phyloP scores from a whole-genome alignment of 2,113 vertebrate genomes.

The Lepus timidus region DNA sequence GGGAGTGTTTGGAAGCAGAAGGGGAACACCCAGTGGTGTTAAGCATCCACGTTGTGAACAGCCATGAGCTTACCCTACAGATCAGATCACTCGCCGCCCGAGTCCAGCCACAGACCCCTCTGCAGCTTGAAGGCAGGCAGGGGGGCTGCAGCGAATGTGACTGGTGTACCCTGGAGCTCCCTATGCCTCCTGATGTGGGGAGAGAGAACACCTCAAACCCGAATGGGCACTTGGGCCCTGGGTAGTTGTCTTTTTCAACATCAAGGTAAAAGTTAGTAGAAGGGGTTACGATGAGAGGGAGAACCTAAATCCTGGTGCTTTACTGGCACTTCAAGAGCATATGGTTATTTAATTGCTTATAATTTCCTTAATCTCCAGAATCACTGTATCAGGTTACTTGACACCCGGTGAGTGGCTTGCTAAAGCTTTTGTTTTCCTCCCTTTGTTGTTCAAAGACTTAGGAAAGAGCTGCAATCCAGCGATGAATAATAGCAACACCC shows the following conservation, averaged over 20 bases:
- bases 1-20: background rate
- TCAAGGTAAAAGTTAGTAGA: conserved; percentile 46
- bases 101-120: conserved; percentile 32
- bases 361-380: conserved; percentile 72
- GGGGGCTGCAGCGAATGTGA: background rate
- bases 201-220: conserved; percentile 7
- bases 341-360: conserved; percentile 59
- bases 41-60: conserved; percentile 23
- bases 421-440: conserved; percentile 69
- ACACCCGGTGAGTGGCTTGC: conserved; percentile 40
- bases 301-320: conserved; percentile 49
- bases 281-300: conserved; percentile 38
- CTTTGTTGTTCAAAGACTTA: conserved; percentile 58
- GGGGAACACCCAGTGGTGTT: background rate
- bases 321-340: background rate
- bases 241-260: background rate
- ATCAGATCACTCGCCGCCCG: conserved; percentile 54
- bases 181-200: background rate
- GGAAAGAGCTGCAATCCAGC: conserved; percentile 43
- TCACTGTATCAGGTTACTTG: conserved; percentile 48
- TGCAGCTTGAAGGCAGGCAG: background rate
- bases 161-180: background rate
- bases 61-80: background rate
- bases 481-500: conserved; percentile 48
- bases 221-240: background rate